Evolutionary conservation across 2,888 invertebrate genomes (phyloP), one percentile per base, ranked within the genome.

Genomic region (Catonia carolina): DNA sequence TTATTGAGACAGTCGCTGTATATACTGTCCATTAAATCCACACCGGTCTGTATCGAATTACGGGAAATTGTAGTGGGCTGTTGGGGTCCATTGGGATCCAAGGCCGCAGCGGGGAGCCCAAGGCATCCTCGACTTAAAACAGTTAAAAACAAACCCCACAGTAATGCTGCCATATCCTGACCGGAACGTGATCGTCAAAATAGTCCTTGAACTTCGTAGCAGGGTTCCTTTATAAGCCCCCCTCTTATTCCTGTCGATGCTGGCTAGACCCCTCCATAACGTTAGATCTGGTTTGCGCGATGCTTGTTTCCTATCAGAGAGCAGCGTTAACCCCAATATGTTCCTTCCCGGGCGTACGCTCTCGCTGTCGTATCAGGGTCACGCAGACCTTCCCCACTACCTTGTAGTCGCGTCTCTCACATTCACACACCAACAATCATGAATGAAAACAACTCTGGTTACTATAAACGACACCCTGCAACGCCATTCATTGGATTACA

Each of bases 1-100:
- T 89, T 90, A 67, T 83, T 80, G 62, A 88, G 74, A 70, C 90
- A 90, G 68, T 90, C 90, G 67, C 78, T 78, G 72, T 85, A 85
- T 70, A 84, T 84, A 67, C 83, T 77, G 68, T 86, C 84, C 76
- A 89, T 83, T 60, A 89, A 79, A 67, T 90, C 89, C 69, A 86
- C 88, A 67, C 86, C 86, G 51, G 80, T 78, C 67, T 83, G 82
- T 63, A 81, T 76, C 63, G 79, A 75, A 70, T 81, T 82, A 63
- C 78, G 72, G 55, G 78, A 62, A 36, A 45, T 7, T 18, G 45
- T 23, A 14, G 22, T 8, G 7, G 18, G 14, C 22, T 4, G 18
- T 2, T 59, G 59, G 49, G 58, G 39, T 39, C 52, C 35, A 20
- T 39, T 14, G 6, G 36, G 35, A 22, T 59, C 59, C 53, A 55